Base-by-base conservation (phyloP, 23 tunicate genomes). In the Diplosoma virens region DNA sequence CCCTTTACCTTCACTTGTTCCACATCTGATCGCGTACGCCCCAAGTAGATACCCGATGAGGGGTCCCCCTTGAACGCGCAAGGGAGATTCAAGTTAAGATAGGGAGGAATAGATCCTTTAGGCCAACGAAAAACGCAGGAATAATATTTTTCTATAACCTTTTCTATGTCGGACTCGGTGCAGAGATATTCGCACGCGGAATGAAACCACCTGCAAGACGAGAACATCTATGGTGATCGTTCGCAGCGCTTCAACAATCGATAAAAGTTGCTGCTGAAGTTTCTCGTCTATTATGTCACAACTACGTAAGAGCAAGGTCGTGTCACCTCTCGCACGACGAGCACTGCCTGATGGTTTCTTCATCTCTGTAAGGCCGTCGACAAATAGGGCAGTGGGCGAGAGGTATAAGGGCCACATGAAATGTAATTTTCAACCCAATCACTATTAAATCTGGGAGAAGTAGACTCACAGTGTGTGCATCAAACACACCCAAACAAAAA, bases 321-420 rank as follows among this genome's bases (percentile, higher is more conserved):
- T n/a, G n/a, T 52, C 56, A 89, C 97, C 90, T 79, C 37, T 90
- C 90, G 36, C 97, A 90, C 24, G 55, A 74, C 7, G 75, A 75
- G 36, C 97, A 90, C 58, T 90, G 97, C 90, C 84, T 90, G 21
- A 90, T 84, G 21, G 86, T 79, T 1, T 90, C 97, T 26, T 90
- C 97, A 26, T 90, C 97, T 25, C 73, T 63, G 47, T 90, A 90
- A 24, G 59, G 25, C 20, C 86, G 37, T 46, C 79, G 66, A 47
- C 97, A 90, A 3, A 58, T 5, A n/a, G 90, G 86, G 66, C 97
- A 90, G 34, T 90, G 90, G 6, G 53, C 35, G 22, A 67, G 97
- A 90, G 30, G 90, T 86, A 68, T 90, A 90, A 1, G 82, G 83
- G 47, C 90, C 97, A 72, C 97, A 90, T 16, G 90, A 79, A 7